Percentiles rank a stretch among this genome's conserved stretches.
These are phyloP conservation scores for Chaetodon trifasciatus DNA, from an alignment of 2,797 vertebrate genomes.

Conservation along the genomic window DNA sequence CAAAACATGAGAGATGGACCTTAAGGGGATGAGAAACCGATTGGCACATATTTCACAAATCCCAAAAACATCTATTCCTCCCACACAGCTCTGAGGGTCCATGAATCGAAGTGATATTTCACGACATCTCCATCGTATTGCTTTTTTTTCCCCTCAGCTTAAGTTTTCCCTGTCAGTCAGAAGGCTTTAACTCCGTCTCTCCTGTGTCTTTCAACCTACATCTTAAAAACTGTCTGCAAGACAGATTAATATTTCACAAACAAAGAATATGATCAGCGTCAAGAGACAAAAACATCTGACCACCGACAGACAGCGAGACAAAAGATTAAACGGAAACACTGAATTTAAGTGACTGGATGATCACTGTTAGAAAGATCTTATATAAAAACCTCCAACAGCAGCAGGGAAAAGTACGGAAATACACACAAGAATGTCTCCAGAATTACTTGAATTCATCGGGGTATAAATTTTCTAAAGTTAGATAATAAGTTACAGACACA, in stretches of 20 bases:
- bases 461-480: conserved; percentile 53
- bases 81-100: conserved; percentile 24
- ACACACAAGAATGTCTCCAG: conserved; percentile 28
- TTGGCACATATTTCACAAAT: conserved; percentile 50
- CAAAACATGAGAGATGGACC: conserved; percentile 34
- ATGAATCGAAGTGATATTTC: conserved; percentile 39
- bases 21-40: conserved; percentile 44
- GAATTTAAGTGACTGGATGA: conserved; percentile 36
- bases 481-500: conserved; percentile 62
- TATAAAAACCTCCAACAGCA: neutral
- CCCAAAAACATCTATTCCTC: conserved; percentile 40
- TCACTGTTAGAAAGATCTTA: conserved; percentile 24
- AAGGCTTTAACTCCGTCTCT: neutral
- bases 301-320: conserved; percentile 21
- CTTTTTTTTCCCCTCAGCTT: neutral
- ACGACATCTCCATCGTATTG: conserved; percentile 17
- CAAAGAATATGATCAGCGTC: conserved; percentile 19
- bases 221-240: conserved; percentile 21
- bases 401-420: conserved; percentile 28
- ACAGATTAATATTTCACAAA: conserved; percentile 41
- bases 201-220: conserved; percentile 10
- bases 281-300: conserved; percentile 19
- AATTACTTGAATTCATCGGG: conserved; percentile 55
- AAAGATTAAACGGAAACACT: conserved; percentile 21
- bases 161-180: conserved; percentile 20